Evolutionary conservation across 1,140 invertebrate genomes (phyloP).

Genomic region (Chlorops oryzae): DNA sequence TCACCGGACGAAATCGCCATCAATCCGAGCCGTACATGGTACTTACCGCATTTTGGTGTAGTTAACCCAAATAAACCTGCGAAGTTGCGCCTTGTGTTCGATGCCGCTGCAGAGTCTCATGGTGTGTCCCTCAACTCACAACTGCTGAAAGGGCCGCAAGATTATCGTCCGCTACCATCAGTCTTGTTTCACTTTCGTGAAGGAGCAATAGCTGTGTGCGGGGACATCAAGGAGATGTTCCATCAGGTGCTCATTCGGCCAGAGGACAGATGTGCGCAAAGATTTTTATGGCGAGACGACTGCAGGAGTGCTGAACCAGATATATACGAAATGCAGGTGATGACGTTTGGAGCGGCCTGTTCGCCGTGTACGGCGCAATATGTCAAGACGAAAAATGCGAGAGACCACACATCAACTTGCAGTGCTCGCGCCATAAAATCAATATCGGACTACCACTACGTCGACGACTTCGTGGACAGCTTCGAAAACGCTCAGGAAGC

Average conservation of each 20-base stretch:
- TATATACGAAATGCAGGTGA: constrained; percentile 27
- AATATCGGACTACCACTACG: constrained; percentile 29
- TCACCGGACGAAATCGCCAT: not conserved
- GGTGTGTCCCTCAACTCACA: constrained; percentile 28
- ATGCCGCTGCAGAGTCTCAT: constrained; percentile 25
- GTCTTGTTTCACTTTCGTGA: constrained; percentile 26
- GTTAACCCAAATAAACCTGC: constrained; percentile 24
- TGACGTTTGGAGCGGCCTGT: constrained; percentile 35
- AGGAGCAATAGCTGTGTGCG: constrained; percentile 16
- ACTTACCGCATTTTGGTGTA: constrained; percentile 32
- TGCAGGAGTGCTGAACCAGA: constrained; percentile 6
- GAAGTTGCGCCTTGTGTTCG: constrained; percentile 24
- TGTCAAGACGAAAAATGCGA: constrained; percentile 30
- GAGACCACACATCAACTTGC: no score
- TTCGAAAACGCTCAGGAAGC: not conserved
- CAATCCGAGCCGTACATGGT: constrained; percentile 20
- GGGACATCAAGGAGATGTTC: constrained; percentile 41
- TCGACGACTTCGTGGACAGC: constrained; percentile 31
- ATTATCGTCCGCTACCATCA: constrained; percentile 24
- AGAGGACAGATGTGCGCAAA: constrained; percentile 25
- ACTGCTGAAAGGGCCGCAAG: constrained; percentile 27
- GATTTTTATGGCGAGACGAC: constrained; percentile 33
- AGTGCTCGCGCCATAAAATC: constrained; percentile 23
- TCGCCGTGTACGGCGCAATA: constrained; percentile 29
- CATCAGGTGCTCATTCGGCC: constrained; percentile 18